phyloP scores from a whole-genome alignment of 2,113 vertebrate genomes.

The Regulus satrapa region DNA sequence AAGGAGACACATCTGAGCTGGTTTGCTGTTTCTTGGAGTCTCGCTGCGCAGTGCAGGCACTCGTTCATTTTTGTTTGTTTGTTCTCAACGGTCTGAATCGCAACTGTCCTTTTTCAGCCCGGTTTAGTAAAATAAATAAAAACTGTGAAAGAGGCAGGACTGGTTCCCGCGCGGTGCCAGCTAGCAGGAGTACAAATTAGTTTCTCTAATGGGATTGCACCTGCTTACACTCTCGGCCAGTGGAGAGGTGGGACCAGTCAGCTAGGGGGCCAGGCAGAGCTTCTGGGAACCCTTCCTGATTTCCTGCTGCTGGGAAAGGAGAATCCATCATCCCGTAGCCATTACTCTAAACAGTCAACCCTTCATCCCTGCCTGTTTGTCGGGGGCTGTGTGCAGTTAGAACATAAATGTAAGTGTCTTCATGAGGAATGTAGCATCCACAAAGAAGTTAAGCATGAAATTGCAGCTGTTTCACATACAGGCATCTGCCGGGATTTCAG shows the following conservation, averaged over 20 bases:
- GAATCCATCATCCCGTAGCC: background rate
- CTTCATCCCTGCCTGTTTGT: background rate
- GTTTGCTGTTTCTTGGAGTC: background rate
- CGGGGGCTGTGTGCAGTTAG: background rate
- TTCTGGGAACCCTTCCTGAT: background rate
- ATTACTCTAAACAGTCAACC: background rate
- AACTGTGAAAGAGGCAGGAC: background rate
- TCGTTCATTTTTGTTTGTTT: background rate
- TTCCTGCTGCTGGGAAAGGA: background rate
- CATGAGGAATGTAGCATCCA: background rate
- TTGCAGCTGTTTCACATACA: background rate
- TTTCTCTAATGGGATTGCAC: background rate
- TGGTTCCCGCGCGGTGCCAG: background rate
- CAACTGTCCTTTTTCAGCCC: background rate
- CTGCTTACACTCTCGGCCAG: background rate
- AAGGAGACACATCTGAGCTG: background rate
- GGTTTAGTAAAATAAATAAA: background rate
- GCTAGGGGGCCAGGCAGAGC: background rate
- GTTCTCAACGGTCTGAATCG: accelerated
- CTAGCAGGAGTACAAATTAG: background rate
- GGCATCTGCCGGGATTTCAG: background rate
- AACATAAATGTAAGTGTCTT: background rate
- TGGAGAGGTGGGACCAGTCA: background rate
- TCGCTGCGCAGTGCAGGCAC: background rate
- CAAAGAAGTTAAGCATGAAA: background rate